Evolutionary conservation across 2,113 vertebrate genomes (phyloP).

Genomic region (Phrynosoma platyrhinos): DNA sequence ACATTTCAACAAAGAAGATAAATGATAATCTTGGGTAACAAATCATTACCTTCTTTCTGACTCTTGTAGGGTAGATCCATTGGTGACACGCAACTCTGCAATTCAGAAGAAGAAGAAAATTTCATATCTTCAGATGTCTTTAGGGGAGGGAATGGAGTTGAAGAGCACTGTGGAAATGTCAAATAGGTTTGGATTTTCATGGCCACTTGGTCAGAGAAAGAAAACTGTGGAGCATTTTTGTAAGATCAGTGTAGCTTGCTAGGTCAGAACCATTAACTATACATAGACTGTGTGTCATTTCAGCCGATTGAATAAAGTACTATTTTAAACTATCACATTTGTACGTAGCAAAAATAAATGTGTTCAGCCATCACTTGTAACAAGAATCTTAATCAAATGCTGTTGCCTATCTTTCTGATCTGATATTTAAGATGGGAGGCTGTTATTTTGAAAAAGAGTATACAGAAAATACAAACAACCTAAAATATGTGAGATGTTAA

Average conservation of each 20-base stretch:
- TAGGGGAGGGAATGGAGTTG: neutral
- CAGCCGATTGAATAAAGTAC: slow-evolving; percentile 67
- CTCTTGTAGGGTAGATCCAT: neutral
- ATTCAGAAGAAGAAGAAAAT: neutral
- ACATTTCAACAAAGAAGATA: slow-evolving; percentile 1
- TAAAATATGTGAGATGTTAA: neutral
- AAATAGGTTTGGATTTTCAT: slow-evolving; percentile 21
- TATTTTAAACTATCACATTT: slow-evolving; percentile 76
- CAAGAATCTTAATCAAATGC: slow-evolving; percentile 39
- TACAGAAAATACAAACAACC: neutral
- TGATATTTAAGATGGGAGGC: neutral
- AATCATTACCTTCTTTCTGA: slow-evolving; percentile 12
- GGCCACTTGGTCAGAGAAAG: slow-evolving; percentile 9
- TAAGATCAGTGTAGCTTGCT: slow-evolving; percentile 45
- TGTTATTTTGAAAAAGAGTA: neutral
- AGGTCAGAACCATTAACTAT: slow-evolving; percentile 62
- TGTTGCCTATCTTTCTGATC: neutral
- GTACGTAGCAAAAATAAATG: slow-evolving; percentile 60
- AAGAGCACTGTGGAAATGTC: slow-evolving; percentile 3
- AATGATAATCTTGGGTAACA: neutral
- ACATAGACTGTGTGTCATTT: slow-evolving; percentile 71
- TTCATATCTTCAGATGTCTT: neutral
- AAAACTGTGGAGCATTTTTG: slow-evolving; percentile 37
- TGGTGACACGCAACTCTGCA: neutral
- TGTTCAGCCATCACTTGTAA: slow-evolving; percentile 15